Conservation (phyloP, 2,113 vertebrate genomes). For the Forbesichthys agassizii region DNA sequence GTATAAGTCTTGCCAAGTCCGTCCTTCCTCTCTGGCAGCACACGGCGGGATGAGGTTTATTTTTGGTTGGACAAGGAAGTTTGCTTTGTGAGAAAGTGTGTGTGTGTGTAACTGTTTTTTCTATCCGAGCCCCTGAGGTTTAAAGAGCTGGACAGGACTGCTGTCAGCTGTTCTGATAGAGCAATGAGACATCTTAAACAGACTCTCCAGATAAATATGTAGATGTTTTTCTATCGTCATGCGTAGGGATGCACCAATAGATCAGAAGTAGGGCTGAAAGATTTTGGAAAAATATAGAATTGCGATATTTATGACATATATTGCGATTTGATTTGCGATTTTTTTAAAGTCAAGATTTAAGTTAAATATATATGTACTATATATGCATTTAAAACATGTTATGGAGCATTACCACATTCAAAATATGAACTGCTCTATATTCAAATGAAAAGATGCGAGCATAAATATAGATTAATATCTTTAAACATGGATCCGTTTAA, state of each 20-base stretch:
- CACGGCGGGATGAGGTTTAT: constrained; percentile 47
- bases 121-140: constrained; percentile 33
- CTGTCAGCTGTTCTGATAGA: constrained; percentile 44
- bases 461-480: background rate
- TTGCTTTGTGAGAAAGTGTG: constrained; percentile 47
- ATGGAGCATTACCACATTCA: no score
- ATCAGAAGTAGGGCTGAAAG: no score
- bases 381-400: no score
- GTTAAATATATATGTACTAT: no score
- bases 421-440: no score
- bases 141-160: constrained; percentile 30
- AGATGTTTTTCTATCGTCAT: background rate
- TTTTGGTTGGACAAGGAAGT: constrained; percentile 53
- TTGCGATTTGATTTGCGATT: no score
- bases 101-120: constrained; percentile 38
- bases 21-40: constrained; percentile 44
- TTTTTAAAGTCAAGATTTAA: no score
- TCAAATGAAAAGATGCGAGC: background rate
- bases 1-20: constrained; percentile 38
- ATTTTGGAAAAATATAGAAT: no score
- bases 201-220: constrained; percentile 43
- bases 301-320: no score
- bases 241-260: background rate
- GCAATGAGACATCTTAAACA: constrained; percentile 43
- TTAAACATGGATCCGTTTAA: no score